Conservation (phyloP, 2,888 invertebrate genomes). For the Philonicus albiceps region DNA sequence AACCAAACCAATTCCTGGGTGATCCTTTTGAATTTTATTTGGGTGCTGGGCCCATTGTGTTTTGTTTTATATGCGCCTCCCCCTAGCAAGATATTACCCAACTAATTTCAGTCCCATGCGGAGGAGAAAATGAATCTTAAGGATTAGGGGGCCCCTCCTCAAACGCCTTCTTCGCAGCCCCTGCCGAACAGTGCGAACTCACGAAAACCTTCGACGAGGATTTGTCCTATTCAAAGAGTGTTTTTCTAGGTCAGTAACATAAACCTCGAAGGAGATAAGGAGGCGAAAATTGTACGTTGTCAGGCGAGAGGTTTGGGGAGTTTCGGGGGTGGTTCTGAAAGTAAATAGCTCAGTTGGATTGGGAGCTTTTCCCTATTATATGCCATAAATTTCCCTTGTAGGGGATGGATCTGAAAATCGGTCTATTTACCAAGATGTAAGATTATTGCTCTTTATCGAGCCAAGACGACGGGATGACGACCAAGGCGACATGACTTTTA, state of each 20-base stretch:
- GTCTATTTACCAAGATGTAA: constrained; percentile 3
- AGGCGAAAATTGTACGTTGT: not conserved
- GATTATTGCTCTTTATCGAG: constrained; percentile 5
- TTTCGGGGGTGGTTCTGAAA: not conserved
- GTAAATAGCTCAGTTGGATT: not conserved
- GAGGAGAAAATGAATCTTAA: not conserved
- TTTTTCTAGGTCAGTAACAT: constrained; percentile 28
- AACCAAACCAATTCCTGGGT: not conserved
- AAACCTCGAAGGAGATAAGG: not conserved
- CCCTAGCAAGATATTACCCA: not conserved
- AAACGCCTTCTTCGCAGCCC: not conserved
- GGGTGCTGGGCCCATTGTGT: not conserved
- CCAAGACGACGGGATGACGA: not conserved
- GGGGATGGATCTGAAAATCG: not conserved
- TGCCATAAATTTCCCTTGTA: constrained; percentile 12
- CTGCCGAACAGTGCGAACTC: not conserved
- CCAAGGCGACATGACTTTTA: not conserved
- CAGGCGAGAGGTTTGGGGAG: not conserved
- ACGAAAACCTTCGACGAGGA: not conserved
- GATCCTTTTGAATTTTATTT: not conserved
- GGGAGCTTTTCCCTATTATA: constrained; percentile 1
- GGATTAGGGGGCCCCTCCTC: not conserved
- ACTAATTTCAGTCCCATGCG: not conserved
- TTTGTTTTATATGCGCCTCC: not conserved
- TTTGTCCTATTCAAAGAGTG: constrained; percentile 2